Percentiles rank a stretch among this genome's conserved stretches.
Conservation (phyloP, 2,113 vertebrate species). For the Ellobius talpinus region DNA sequence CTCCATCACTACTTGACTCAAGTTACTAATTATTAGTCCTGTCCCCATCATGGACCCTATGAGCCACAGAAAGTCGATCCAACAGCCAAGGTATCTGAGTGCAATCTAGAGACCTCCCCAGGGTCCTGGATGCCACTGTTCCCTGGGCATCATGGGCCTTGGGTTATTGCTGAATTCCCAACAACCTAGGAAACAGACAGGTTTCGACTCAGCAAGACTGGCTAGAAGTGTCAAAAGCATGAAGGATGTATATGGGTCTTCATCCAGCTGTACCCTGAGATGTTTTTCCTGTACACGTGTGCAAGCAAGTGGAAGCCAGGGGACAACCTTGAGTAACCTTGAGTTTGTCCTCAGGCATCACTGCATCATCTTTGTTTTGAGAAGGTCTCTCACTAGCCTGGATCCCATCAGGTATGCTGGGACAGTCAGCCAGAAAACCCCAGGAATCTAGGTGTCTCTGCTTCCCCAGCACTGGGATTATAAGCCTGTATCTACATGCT, state of each 20-base stretch:
- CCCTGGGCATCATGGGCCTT: not conserved
- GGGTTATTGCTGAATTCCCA: not conserved
- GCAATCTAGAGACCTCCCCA: not conserved
- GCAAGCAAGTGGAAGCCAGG: not conserved
- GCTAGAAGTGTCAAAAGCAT: not conserved
- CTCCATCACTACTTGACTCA: not conserved
- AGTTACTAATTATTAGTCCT: not conserved
- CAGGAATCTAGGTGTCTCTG: not conserved
- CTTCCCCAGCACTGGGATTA: not conserved
- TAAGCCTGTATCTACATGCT: not conserved
- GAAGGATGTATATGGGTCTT: not conserved
- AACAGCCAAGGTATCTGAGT: not conserved
- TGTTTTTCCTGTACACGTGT: not conserved
- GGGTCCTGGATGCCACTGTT: not conserved
- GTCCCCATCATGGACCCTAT: not conserved
- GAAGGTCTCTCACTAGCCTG: not conserved
- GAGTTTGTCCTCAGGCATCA: not conserved
- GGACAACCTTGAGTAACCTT: not conserved
- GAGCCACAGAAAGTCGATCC: not conserved
- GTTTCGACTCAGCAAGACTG: not conserved
- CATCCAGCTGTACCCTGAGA: not conserved
- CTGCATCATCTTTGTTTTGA: not conserved
- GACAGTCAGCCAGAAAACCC: not conserved
- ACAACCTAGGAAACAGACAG: not conserved
- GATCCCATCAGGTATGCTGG: not conserved